A percentile compares a stretch with the other conserved stretches of the same genome.
phyloP scores from a whole-genome alignment of 2,113 vertebrate genomes.

The Corydoras sp. region DNA sequence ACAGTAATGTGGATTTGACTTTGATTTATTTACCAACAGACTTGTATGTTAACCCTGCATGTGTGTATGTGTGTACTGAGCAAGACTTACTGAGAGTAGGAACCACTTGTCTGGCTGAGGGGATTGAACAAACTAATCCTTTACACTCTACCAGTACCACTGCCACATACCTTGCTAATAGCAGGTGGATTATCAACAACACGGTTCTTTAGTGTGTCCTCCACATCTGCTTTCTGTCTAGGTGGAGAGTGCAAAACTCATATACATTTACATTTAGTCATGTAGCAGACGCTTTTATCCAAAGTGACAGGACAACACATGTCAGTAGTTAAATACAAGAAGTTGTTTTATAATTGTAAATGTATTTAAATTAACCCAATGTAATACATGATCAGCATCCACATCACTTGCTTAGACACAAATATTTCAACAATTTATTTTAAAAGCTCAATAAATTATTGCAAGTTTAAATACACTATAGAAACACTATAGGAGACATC shows the following conservation, averaged over 20 bases:
- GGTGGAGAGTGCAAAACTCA: slow-evolving; percentile 29
- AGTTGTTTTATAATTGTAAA: no score
- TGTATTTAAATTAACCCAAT: no score
- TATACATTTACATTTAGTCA: slow-evolving; percentile 7
- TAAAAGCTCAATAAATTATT: no score
- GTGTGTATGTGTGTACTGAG: slow-evolving; percentile 14
- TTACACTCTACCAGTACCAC: slow-evolving; percentile 30
- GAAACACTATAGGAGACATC: no score
- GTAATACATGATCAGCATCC: no score
- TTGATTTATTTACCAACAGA: slow-evolving; percentile 44
- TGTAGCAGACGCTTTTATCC: no score
- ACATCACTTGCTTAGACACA: no score
- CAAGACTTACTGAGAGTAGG: slow-evolving; percentile 21
- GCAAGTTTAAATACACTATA: neutral
- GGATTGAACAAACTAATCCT: slow-evolving; percentile 51
- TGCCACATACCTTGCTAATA: slow-evolving; percentile 54
- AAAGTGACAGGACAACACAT: no score
- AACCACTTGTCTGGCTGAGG: slow-evolving; percentile 39
- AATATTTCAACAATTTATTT: no score
- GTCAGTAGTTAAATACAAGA: neutral
- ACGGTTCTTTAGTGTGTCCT: slow-evolving; percentile 47
- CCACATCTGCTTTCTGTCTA: slow-evolving; percentile 55
- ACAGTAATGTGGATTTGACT: slow-evolving; percentile 13
- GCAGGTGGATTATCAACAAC: slow-evolving; percentile 58
- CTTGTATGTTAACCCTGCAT: slow-evolving; percentile 34